Conservation (phyloP, 2,888 invertebrate genomes). For the Steinernema hermaphroditum region DNA sequence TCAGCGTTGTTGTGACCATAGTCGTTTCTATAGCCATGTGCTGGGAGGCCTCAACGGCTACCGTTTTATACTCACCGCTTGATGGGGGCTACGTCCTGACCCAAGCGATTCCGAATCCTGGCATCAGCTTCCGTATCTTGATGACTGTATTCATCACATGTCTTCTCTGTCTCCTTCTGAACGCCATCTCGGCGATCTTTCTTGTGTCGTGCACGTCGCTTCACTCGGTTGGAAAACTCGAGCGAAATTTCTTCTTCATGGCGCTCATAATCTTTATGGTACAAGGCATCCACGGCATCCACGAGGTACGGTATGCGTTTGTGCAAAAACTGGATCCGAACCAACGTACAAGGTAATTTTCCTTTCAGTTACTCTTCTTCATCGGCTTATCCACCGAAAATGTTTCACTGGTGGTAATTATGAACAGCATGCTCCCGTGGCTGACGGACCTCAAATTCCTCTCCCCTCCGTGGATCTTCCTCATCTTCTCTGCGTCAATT, state of each 20-base stretch:
- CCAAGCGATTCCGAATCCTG: too few species aligned
- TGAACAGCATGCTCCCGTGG: not conserved
- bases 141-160: too few species aligned
- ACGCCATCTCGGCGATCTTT: not conserved
- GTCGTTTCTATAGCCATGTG: too few species aligned
- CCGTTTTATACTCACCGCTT: too few species aligned
- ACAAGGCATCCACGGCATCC: not conserved
- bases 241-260: slow-evolving; percentile 4
- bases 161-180: not conserved
- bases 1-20: too few species aligned
- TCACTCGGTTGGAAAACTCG: not conserved
- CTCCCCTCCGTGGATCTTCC: not conserved
- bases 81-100: too few species aligned
- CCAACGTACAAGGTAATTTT: too few species aligned
- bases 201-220: not conserved
- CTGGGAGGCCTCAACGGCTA: too few species aligned
- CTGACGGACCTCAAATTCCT: slow-evolving; percentile 1
- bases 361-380: not conserved
- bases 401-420: not conserved
- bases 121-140: too few species aligned
- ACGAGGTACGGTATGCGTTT: not conserved
- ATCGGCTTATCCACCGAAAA: not conserved
- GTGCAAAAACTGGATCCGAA: not conserved
- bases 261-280: slow-evolving; percentile 2
- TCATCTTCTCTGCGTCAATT: not conserved